These are phyloP conservation scores for Rostratula benghalensis DNA, from an alignment of 2,113 vertebrate genomes.

Conservation along the genomic window DNA sequence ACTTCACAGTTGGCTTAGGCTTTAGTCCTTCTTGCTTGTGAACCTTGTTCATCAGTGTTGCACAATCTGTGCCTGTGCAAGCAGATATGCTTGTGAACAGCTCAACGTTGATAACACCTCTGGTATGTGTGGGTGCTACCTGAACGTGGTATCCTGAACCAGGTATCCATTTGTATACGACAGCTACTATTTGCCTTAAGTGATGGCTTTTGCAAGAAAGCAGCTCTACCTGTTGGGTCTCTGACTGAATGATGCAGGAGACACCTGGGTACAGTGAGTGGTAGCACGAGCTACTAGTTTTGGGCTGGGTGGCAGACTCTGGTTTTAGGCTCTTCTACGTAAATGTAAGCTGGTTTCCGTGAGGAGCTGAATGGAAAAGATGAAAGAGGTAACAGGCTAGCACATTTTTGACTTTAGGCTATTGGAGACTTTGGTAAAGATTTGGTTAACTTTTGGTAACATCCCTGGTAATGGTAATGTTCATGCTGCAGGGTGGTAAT, in stretches of 20 bases:
- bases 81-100: not conserved
- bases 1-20: not conserved
- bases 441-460: not conserved
- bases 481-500: not conserved
- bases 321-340: not conserved
- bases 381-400: not conserved
- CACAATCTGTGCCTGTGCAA: not conserved
- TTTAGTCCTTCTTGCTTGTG: not conserved
- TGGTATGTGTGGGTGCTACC: not conserved
- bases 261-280: not conserved
- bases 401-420: not conserved
- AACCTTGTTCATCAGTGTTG: not conserved
- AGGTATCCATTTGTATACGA: not conserved
- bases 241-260: fast-evolving
- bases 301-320: not conserved
- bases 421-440: not conserved
- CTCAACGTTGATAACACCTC: not conserved
- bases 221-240: not conserved
- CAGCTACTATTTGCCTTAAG: not conserved
- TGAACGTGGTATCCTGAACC: not conserved
- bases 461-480: not conserved
- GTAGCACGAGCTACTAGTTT: not conserved
- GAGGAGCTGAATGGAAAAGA: not conserved
- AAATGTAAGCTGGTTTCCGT: not conserved
- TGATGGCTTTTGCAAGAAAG: not conserved